A percentile compares a stretch with the other conserved stretches of the same genome.
phyloP scores from a whole-genome alignment of 2,888 invertebrate species.

The Eristalis intricaria region DNA sequence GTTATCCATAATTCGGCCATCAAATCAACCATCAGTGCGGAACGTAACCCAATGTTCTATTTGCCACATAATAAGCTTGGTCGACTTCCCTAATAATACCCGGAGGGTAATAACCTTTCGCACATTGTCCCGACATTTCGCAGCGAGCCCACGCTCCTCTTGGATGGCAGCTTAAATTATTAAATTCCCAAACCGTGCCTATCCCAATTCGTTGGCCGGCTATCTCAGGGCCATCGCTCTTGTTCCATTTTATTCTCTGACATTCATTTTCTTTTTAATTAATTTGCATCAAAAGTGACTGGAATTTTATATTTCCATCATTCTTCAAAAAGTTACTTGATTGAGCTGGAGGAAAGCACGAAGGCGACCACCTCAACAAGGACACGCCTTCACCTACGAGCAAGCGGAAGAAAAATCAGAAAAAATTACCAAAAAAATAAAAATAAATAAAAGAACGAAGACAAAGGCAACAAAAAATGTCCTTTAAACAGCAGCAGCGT shows the following conservation, averaged over 20 bases:
- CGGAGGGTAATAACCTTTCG: constrained; percentile 29
- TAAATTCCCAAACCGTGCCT: constrained; percentile 22
- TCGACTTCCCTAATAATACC: constrained; percentile 34
- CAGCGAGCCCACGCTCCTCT: background rate
- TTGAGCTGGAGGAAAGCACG: constrained; percentile 4
- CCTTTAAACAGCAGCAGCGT: constrained; percentile 22
- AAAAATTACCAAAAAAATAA: background rate
- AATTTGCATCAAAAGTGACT: constrained; percentile 53
- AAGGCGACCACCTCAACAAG: constrained; percentile 20
- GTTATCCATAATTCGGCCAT: background rate
- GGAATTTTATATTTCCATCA: constrained; percentile 47
- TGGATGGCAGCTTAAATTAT: constrained; percentile 33
- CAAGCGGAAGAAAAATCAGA: background rate
- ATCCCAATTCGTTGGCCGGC: background rate
- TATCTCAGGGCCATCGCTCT: constrained; percentile 3
- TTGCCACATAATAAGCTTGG: constrained; percentile 37
- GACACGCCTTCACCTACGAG: constrained; percentile 6
- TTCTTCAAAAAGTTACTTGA: constrained; percentile 11
- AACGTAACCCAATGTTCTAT: background rate
- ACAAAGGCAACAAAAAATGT: constrained; percentile 18
- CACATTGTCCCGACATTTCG: background rate
- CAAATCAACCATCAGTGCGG: background rate
- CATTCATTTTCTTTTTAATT: constrained; percentile 20
- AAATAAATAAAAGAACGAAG: background rate
- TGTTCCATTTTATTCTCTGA: background rate